Evolutionary conservation across 2,113 vertebrate genomes (phyloP), one percentile per base, ranked within the genome.

Genomic region (Desmodus rotundus): DNA sequence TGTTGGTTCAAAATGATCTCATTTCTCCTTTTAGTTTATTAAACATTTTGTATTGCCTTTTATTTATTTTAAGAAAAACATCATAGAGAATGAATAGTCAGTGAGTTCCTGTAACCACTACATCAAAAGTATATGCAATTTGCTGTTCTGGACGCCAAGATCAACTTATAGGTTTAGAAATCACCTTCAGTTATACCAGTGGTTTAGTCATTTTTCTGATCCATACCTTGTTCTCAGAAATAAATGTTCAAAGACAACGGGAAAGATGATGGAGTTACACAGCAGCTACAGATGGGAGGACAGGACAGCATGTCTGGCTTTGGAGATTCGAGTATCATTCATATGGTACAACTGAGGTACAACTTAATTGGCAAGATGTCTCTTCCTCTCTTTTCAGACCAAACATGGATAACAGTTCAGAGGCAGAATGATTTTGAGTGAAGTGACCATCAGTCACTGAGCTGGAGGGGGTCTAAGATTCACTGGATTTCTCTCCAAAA

Each of bases 111-210:
- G 33, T 15, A 93, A 95, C 80, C 74, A 90, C 17, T 78, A 38
- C 3, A 70, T 67, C 28, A 72, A n/a, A 28, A 65, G 12, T 54
- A 81, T 72, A 90, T 38, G 45, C 2, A 77, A 70, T 56, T 33
- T 93, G 38, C 43, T 86, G 65, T 89, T 92, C 9, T 92, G 78
- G 63, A 78, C 1, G 12, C 12, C 54, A 78, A 96, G 28, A 76
- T 61, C 16, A 93, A 94, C 38, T 87, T 87, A 70, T 4, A 95
- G 19, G 50, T 47, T 87, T 92, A 94, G 67, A 96, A 96, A 72
- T 65, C 50, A 87, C 26, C 28, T 26, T 87, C 24, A 68, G 61
- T 70, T 94, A n/a, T 68, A 90, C 13, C 41, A 82, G 52, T 56
- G 16, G 38, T 61, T 72, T 65, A 94, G 24, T 87, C 43, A 45